Evolutionary conservation across 1,140 invertebrate genomes (phyloP).

Genomic region (Euura saliciscinereae): DNA sequence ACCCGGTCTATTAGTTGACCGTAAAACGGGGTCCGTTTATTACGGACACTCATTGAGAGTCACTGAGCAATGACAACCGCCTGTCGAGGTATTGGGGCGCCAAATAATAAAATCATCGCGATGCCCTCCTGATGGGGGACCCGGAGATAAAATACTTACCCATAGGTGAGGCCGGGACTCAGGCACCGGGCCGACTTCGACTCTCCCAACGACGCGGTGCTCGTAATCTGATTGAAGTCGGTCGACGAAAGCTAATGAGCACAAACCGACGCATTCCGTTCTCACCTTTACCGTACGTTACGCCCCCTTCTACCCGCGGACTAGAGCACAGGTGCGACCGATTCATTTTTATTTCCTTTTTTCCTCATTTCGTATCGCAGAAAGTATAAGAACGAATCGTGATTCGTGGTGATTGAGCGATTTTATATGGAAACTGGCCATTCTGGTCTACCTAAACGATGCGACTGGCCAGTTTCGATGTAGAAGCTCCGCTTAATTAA

Average conservation of each 20-base stretch:
- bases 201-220: conserved; percentile 17
- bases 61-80: conserved; percentile 6
- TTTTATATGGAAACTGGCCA: too few species aligned
- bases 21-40: conserved; percentile 23
- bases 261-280: conserved; percentile 39
- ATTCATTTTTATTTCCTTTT: conserved; percentile 1
- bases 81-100: conserved; percentile 17
- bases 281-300: conserved; percentile 30
- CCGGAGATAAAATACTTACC: conserved; percentile 27
- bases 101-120: conserved; percentile 36
- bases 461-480: not conserved
- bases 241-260: conserved; percentile 44
- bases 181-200: conserved; percentile 15
- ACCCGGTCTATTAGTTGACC: conserved; percentile 32
- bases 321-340: conserved; percentile 9
- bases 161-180: conserved; percentile 20
- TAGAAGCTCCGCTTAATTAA: not conserved
- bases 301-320: conserved; percentile 27
- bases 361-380: too few species aligned
- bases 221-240: conserved; percentile 45
- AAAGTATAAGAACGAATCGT: too few species aligned
- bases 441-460: not conserved
- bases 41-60: conserved; percentile 11
- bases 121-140: conserved; percentile 10
- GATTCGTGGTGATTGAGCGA: too few species aligned